Evolutionary conservation across 2,888 invertebrate species (phyloP).

Genomic region (Tetranychus piercei): DNA sequence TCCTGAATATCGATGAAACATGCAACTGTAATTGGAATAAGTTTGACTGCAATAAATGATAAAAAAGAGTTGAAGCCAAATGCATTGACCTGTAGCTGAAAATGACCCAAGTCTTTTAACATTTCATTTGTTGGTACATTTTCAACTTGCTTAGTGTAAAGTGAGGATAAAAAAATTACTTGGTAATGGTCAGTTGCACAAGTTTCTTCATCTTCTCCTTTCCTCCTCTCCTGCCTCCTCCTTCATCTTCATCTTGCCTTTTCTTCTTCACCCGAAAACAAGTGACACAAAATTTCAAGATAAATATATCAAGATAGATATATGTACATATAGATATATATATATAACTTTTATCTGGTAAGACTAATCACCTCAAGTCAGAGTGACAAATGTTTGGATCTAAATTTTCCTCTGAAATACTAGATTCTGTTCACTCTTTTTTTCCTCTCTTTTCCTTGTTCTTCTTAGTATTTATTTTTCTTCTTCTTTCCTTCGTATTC

Average conservation of each 20-base stretch:
- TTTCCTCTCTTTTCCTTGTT: no score
- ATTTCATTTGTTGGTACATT: no score
- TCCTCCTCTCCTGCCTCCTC: not conserved
- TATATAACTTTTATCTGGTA: not conserved
- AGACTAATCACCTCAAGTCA: not conserved
- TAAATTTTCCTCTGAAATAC: not conserved
- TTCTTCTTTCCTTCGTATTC: no score
- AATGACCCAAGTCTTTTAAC: no score
- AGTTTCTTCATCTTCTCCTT: not conserved
- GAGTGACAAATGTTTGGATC: not conserved
- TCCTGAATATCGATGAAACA: no score
- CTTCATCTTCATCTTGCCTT: not conserved
- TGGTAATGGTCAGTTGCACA: not conserved
- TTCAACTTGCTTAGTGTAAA: no score
- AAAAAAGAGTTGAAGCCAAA: no score
- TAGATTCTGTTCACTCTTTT: not conserved
- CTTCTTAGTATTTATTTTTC: no score
- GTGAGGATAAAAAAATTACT: no score
- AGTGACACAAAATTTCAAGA: constrained; percentile 1
- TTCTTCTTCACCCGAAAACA: not conserved
- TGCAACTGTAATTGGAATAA: no score
- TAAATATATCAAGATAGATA: not conserved
- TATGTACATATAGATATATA: not conserved
- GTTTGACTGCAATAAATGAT: no score
- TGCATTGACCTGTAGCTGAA: no score